Conservation (phyloP, 2,113 vertebrate species). For the Ciconia stormi region DNA sequence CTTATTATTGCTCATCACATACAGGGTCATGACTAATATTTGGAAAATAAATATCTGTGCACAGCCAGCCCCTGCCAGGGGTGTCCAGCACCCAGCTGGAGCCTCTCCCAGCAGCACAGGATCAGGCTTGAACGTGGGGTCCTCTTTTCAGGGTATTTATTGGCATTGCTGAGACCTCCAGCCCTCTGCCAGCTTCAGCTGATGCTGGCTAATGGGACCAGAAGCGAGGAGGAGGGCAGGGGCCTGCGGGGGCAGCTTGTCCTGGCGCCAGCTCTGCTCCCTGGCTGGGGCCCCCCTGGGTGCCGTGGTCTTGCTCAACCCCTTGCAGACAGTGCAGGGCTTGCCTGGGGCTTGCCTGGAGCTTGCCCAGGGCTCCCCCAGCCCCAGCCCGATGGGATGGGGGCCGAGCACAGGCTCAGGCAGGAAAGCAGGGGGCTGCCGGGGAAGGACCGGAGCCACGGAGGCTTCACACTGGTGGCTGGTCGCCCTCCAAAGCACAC, state of each 20-base stretch:
- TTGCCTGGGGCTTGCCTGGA: not conserved
- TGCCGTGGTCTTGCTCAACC: accelerated
- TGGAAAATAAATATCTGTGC: not conserved
- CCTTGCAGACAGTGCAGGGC: not conserved
- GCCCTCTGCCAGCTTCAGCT: not conserved
- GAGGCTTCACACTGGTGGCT: not conserved
- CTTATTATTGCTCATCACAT: not conserved
- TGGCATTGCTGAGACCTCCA: not conserved
- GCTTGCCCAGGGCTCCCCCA: not conserved
- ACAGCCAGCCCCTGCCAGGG: not conserved
- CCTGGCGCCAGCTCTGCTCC: not conserved
- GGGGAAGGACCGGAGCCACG: accelerated
- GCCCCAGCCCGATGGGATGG: accelerated
- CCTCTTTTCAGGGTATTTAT: not conserved
- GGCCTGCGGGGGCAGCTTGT: not conserved
- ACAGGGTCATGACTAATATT: not conserved
- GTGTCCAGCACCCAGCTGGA: not conserved
- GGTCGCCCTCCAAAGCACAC: not conserved
- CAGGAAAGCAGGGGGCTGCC: not conserved
- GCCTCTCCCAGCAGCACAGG: not conserved
- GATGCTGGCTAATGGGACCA: not conserved
- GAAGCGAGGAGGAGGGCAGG: not conserved
- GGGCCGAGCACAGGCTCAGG: not conserved
- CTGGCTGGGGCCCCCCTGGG: not conserved
- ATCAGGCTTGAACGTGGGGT: too few species aligned